These are phyloP conservation scores for Catotricha subobsoleta DNA, from an alignment of 2,888 invertebrate genomes.

Conservation along the genomic window DNA sequence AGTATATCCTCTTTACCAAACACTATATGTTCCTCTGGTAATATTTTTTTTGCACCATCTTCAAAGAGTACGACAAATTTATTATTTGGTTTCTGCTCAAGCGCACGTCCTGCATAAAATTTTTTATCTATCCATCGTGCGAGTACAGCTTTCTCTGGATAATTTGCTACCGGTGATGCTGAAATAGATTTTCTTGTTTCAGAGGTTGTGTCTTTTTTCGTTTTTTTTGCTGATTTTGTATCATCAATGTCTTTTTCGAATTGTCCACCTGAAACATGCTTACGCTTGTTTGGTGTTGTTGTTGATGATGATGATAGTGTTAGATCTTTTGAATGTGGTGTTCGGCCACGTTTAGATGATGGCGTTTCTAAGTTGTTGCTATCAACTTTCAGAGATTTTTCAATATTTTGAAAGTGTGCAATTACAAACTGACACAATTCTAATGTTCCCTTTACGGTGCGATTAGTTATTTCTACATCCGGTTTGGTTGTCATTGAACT, in stretches of 20 bases:
- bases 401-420: slow-evolving; percentile 14
- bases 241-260: no score
- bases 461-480: background rate
- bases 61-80: slow-evolving; percentile 46
- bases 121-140: slow-evolving; percentile 51
- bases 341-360: background rate
- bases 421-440: slow-evolving; percentile 15
- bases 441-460: slow-evolving; percentile 9
- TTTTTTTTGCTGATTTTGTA: slow-evolving; percentile 3
- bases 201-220: background rate
- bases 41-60: slow-evolving; percentile 39
- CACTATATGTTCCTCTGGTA: slow-evolving; percentile 42
- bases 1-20: slow-evolving; percentile 32
- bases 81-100: slow-evolving; percentile 35
- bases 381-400: slow-evolving; percentile 4
- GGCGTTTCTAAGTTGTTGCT: background rate
- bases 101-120: slow-evolving; percentile 44
- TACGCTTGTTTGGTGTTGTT: background rate
- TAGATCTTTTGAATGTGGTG: background rate
- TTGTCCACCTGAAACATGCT: slow-evolving; percentile 4
- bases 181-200: background rate
- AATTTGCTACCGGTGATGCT: slow-evolving; percentile 3
- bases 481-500: background rate
- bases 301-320: background rate
- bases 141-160: slow-evolving; percentile 26